Conservation (phyloP, 2,888 invertebrate species). For the Microctonus aethiopoides region DNA sequence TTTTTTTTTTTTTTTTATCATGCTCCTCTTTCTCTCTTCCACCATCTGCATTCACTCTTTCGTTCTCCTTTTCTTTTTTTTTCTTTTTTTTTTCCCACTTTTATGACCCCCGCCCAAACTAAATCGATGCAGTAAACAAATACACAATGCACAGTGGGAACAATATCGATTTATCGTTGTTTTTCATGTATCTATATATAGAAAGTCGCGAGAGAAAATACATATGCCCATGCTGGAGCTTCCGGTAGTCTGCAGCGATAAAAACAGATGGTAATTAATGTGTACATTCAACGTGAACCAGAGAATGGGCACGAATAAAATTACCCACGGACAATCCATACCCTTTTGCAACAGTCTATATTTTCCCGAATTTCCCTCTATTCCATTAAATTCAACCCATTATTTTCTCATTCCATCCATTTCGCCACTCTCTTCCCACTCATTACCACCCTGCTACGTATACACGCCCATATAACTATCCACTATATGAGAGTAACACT, state of each 20-base stretch:
- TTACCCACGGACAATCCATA: constrained; percentile 14
- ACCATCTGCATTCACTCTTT: background rate
- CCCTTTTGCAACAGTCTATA: constrained; percentile 27
- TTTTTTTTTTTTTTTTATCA: too few species aligned
- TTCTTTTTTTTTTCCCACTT: background rate
- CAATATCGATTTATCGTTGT: constrained; percentile 11
- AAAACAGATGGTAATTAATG: constrained; percentile 43
- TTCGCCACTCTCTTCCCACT: background rate
- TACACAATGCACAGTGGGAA: background rate
- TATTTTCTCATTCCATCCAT: background rate
- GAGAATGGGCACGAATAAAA: constrained; percentile 14
- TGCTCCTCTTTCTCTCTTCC: background rate
- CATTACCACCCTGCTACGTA: constrained; percentile 25
- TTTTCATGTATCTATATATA: background rate
- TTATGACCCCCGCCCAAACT: background rate
- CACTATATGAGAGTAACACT: constrained; percentile 46
- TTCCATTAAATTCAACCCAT: constrained; percentile 26
- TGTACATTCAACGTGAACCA: constrained; percentile 20
- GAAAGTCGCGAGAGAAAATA: background rate
- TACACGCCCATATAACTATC: constrained; percentile 18
- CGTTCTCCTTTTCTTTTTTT: background rate
- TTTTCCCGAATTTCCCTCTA: constrained; percentile 30
- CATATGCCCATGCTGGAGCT: constrained; percentile 14
- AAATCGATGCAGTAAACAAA: background rate
- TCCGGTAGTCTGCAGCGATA: constrained; percentile 17